Evolutionary conservation across 1,140 invertebrate genomes (phyloP).

Genomic region (Meloidogyne hapla): DNA sequence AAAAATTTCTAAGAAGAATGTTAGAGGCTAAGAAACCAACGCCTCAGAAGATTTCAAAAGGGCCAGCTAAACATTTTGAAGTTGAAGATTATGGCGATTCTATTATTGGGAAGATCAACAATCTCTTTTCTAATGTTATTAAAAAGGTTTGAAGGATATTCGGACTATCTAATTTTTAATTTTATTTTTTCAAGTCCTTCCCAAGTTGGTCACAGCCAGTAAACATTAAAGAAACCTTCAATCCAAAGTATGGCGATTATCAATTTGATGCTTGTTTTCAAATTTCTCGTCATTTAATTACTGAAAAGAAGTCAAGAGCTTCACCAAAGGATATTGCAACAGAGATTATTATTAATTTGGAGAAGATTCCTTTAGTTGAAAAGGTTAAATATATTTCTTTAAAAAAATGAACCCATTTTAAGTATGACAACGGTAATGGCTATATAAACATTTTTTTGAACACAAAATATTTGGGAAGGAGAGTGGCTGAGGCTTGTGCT

Average conservation of each 20-base stretch:
- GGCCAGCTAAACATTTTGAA: slow-evolving; percentile 46
- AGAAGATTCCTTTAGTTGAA: slow-evolving; percentile 71
- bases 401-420: neutral
- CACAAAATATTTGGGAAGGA: slow-evolving; percentile 71
- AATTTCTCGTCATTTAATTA: slow-evolving; percentile 70
- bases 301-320: slow-evolving; percentile 67
- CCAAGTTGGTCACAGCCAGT: slow-evolving; percentile 42
- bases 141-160: slow-evolving; percentile 40
- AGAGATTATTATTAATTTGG: slow-evolving; percentile 71
- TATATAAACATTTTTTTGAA: slow-evolving; percentile 87
- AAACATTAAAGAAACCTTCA: slow-evolving; percentile 51
- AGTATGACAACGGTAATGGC: slow-evolving; percentile 81
- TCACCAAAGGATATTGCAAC: slow-evolving; percentile 78
- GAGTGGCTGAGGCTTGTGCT: slow-evolving; percentile 71
- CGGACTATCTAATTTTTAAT: too few relatives aligned
- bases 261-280: slow-evolving; percentile 93
- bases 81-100: slow-evolving; percentile 59
- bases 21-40: too few relatives aligned
- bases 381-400: slow-evolving; percentile 76
- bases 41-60: neutral
- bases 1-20: slow-evolving; percentile 70
- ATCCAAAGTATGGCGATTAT: slow-evolving; percentile 81
- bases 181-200: slow-evolving; percentile 44
- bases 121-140: slow-evolving; percentile 50
- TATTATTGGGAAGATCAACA: slow-evolving; percentile 49